phyloP scores from a whole-genome alignment of 2,113 vertebrate species.

The Tachysurus vachellii region DNA sequence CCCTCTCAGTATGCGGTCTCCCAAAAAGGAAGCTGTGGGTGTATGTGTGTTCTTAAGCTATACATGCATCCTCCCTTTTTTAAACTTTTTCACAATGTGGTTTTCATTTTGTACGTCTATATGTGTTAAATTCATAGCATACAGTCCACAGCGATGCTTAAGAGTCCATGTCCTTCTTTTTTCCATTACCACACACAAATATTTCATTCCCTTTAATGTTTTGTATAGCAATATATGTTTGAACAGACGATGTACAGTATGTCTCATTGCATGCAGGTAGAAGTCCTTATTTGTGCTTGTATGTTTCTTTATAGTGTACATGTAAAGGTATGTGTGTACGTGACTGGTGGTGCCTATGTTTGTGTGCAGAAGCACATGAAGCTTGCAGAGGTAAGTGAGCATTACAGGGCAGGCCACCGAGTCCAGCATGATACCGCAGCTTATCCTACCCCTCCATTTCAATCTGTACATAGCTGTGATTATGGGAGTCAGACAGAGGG shows the following conservation, averaged over 20 bases:
- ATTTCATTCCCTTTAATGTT: background rate
- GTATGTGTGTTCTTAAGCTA: slow-evolving; percentile 31
- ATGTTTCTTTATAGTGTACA: background rate
- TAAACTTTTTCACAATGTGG: slow-evolving; percentile 12
- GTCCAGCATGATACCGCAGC: slow-evolving; percentile 54
- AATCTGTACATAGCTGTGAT: slow-evolving; percentile 55
- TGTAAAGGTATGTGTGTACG: slow-evolving; percentile 27
- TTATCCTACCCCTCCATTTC: slow-evolving; percentile 50
- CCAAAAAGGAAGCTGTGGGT: slow-evolving; percentile 35
- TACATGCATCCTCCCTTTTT: slow-evolving; percentile 22
- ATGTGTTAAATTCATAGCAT: background rate
- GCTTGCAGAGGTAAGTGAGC: slow-evolving; percentile 53
- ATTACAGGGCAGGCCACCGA: slow-evolving; percentile 40
- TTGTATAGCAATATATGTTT: slow-evolving; percentile 4
- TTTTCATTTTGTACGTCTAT: background rate
- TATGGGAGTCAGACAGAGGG: slow-evolving; percentile 52
- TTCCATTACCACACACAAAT: background rate
- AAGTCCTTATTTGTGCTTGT: slow-evolving; percentile 2
- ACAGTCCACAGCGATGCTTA: background rate
- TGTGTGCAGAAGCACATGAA: slow-evolving; percentile 51
- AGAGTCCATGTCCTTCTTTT: background rate
- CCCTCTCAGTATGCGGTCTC: background rate
- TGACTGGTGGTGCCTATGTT: slow-evolving; percentile 41
- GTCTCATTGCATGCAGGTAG: background rate
- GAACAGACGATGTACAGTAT: background rate